These are phyloP conservation scores for Suncus etruscus DNA, from an alignment of 2,113 vertebrate genomes.

Conservation along the genomic window DNA sequence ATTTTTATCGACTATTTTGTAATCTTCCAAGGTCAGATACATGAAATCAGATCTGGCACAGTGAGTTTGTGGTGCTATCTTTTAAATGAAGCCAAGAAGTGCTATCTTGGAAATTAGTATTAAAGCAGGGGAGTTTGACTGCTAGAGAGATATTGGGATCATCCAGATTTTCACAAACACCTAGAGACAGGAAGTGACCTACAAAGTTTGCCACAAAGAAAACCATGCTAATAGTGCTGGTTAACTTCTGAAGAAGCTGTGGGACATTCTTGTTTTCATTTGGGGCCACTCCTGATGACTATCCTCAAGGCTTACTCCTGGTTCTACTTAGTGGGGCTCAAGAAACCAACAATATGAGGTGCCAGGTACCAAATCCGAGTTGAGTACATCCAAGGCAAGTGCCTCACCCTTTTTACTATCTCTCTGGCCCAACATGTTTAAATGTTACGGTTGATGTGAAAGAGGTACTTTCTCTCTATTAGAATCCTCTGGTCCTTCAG, in stretches of 20 bases:
- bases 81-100: background rate
- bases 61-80: background rate
- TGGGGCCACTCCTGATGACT: too few relatives aligned
- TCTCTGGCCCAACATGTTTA: background rate
- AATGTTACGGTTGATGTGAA: background rate
- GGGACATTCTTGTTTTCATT: too few relatives aligned
- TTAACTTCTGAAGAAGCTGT: too few relatives aligned
- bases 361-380: too few relatives aligned
- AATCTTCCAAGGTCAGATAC: conserved; percentile 3
- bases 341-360: too few relatives aligned
- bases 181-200: background rate
- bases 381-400: too few relatives aligned
- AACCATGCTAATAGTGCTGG: background rate
- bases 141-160: background rate
- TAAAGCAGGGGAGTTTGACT: background rate
- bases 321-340: too few relatives aligned
- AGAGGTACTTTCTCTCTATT: background rate
- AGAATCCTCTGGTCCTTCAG: background rate
- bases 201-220: background rate
- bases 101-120: background rate
- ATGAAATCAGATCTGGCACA: background rate
- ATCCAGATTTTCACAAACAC: background rate
- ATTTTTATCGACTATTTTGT: background rate
- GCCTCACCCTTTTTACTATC: too few relatives aligned
- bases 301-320: too few relatives aligned